Conservation (phyloP, 2,113 vertebrate genomes). For the Ciconia boyciana region DNA sequence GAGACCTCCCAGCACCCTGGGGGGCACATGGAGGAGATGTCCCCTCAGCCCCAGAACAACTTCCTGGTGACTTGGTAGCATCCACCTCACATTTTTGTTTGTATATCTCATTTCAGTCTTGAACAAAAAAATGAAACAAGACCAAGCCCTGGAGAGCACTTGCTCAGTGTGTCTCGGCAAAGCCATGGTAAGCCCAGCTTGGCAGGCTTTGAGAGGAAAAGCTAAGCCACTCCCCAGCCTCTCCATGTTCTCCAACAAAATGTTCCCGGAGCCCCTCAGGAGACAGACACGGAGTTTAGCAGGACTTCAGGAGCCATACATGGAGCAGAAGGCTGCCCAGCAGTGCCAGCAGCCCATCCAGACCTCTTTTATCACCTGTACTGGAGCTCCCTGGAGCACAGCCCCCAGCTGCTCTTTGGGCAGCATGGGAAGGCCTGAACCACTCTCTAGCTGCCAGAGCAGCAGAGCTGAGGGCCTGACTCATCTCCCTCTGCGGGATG, state of each 20-base stretch:
- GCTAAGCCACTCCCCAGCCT: not conserved
- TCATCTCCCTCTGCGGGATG: not conserved
- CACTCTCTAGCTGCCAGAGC: not conserved
- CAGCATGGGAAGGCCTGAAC: not conserved
- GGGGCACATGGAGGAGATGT: not conserved
- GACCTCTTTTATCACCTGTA: not conserved
- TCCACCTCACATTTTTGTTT: not conserved
- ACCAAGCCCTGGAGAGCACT: not conserved
- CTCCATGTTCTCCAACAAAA: not conserved
- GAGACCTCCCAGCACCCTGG: not conserved
- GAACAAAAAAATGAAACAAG: not conserved
- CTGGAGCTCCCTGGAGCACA: not conserved
- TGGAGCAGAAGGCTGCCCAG: not conserved
- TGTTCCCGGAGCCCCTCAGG: not conserved
- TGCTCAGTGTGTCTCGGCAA: not conserved
- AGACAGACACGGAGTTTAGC: not conserved
- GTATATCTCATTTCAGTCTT: not conserved
- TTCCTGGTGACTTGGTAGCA: not conserved
- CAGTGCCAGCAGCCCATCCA: not conserved
- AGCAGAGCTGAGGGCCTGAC: rapidly evolving
- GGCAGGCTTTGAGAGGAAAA: not conserved
- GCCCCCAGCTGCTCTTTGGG: not conserved
- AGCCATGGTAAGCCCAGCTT: not conserved
- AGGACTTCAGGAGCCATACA: not conserved
- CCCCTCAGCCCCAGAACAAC: not conserved